Base-by-base conservation (phyloP, 1,140 invertebrate species). In the Eumeta japonica region DNA sequence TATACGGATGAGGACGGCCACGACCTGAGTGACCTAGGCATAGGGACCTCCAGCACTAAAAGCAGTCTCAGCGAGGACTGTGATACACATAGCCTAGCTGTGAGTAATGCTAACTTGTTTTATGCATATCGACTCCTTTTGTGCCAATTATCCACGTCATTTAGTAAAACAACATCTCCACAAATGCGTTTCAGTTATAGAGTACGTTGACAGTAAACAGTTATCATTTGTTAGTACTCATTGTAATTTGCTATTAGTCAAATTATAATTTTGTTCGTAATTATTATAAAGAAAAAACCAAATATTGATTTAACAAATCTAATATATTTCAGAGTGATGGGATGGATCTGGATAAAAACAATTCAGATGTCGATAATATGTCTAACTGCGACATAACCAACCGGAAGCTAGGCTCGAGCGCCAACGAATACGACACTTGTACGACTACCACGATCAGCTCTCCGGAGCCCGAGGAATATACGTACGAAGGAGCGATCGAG, bases 401-500 rank as follows among this genome's bases (percentile, higher is more conserved):
- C 38, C 65, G 72, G 41, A 76, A 76, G 46, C 52, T 73, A 16
- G 71, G 65, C 37, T 77, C 75, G 28, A 77, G 72, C 46, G 67
- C 70, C 39, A 76, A 77, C 56, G 80, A 81, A 54, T 83, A 82
- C 54, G 81, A 83, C 47, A 79, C 80, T 7, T 78, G 77, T 17
- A 81, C 79, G 15, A 80, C 79, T 15, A 79, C 78, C 31, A 82
- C 80, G 1, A 76, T 78, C 35, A 82, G 79, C 50, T 83, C 81
- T 11, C 78, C 80, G 1, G 80, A 83, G 48, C 77, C 79, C 2
- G 83, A 87, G 44, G 88, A 91, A 56, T 92, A 91, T 62, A 90
- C 88, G 1, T 92, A 90, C 60, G 89, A 92, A 62, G 83, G 87
- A 45, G 89, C 89, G 40, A 91, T 91, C 43, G 86, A 89, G 50